phyloP scores from a whole-genome alignment of 2,888 invertebrate genomes.

The Drosophila acutilabella region DNA sequence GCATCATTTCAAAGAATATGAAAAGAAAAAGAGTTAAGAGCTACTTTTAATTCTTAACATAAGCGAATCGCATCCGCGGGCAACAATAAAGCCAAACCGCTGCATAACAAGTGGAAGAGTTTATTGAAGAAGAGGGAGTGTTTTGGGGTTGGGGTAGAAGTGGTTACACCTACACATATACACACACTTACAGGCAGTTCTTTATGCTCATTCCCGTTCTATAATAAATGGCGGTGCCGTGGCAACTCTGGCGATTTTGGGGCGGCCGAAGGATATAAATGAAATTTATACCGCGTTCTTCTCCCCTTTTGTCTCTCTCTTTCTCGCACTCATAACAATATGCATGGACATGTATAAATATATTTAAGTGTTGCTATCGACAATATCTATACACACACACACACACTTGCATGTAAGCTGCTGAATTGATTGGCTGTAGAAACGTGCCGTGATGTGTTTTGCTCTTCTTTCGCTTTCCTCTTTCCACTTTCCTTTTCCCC shows the following conservation, averaged over 20 bases:
- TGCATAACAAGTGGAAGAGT: background rate
- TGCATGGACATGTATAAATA: constrained; percentile 16
- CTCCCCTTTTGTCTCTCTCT: background rate
- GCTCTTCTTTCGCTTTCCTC: background rate
- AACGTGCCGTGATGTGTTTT: constrained; percentile 42
- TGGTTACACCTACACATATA: constrained; percentile 2
- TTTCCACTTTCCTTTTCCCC: background rate
- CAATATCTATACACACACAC: constrained; percentile 36
- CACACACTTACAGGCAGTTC: constrained; percentile 23
- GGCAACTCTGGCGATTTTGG: constrained; percentile 31
- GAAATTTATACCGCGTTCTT: constrained; percentile 41
- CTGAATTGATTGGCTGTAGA: constrained; percentile 68
- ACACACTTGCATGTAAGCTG: constrained; percentile 48
- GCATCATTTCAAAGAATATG: constrained; percentile 23
- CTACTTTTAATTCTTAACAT: constrained; percentile 71
- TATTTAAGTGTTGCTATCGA: constrained; percentile 30
- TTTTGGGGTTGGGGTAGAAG: background rate
- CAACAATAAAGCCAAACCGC: constrained; percentile 51
- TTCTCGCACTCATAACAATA: background rate
- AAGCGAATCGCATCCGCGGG: constrained; percentile 60
- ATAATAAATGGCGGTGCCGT: constrained; percentile 59
- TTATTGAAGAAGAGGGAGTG: constrained; percentile 13
- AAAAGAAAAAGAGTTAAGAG: constrained; percentile 62
- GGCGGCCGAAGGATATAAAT: constrained; percentile 54
- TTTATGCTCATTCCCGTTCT: constrained; percentile 65